These are phyloP conservation scores for Aproaerema taeniolella DNA, from an alignment of 2,888 invertebrate species.

Conservation along the genomic window DNA sequence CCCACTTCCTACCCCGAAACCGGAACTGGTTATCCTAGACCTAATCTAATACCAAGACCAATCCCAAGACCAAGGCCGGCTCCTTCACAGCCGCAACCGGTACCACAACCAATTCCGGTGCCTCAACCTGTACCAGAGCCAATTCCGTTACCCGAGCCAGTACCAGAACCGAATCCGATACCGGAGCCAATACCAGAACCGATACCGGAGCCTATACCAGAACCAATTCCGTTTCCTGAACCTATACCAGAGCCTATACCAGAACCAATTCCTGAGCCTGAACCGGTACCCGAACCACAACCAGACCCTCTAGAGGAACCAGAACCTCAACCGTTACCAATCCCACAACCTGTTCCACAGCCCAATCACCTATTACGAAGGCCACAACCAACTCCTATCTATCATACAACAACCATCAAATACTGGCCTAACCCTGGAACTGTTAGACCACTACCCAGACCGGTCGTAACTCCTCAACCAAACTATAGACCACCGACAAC, in stretches of 20 bases:
- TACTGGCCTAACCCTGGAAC: no score
- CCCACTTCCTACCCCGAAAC: no score
- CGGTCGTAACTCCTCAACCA: neutral
- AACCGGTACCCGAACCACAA: constrained; percentile 2
- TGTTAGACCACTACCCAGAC: no score
- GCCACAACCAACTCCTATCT: neutral
- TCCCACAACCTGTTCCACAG: neutral
- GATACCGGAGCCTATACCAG: neutral
- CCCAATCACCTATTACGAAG: neutral
- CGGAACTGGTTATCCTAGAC: no score
- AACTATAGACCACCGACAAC: neutral
- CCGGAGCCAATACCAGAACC: constrained; percentile 9
- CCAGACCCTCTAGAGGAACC: constrained; percentile 9
- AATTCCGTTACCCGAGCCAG: neutral
- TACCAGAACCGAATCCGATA: no score
- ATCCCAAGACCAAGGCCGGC: no score
- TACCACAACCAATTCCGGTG: no score
- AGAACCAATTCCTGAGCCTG: neutral
- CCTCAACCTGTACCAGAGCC: neutral
- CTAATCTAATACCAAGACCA: no score
- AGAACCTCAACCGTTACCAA: constrained; percentile 7
- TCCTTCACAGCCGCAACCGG: no score
- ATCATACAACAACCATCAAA: no score
- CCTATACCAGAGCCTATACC: constrained; percentile 9
- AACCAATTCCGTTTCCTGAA: neutral